Evolutionary conservation across 2,113 vertebrate species (phyloP), one percentile per base, ranked within the genome.

Genomic region (Phylloscopus whistleri): DNA sequence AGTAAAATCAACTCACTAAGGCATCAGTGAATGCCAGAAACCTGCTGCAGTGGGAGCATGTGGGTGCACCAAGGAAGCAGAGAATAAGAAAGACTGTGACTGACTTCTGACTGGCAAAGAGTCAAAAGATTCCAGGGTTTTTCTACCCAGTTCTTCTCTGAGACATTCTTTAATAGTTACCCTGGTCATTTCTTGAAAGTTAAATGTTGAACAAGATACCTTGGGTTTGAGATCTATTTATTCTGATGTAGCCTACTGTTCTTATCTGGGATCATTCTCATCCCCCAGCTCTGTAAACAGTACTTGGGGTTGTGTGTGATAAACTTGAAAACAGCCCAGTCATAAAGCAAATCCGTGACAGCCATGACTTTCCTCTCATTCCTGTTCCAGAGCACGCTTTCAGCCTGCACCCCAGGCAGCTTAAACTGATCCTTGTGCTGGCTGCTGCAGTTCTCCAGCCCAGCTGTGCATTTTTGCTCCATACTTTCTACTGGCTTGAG

Each of bases 401-500:
- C 68, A 59, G 41, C 11, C 27, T 87, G 56, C 51, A 84, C 44
- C 27, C 43, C 48, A 48, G 52, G 80, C 72, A 74, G 76, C 43
- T 92, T 52, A 84, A 43, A 21, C 51, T 63, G 59, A 67, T 74
- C 18, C 46, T 63, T 62, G 27, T 84, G 48, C 76, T 92, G 91
- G 73, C 60, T 94, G 44, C 72, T n/a, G 46, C 37, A 13, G 49
- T 55, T 59, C 58, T 72, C 43, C 56, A 84, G 83, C 35, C 73
- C 86, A 92, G 91, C 76, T 94, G 89, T 90, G 72, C 72, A 9
- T 59, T 89, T 94, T 90, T 87, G 4, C 76, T 81, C 56, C n/a
- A 1, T 87, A 39, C 27, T 39, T 96, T 70, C 31, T 16, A n/a
- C 44, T 83, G 73, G 59, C 44, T 81, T 69, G 15, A 74, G 49